Evolutionary conservation across 2,888 invertebrate species (phyloP).

Genomic region (Eupithecia centaureata): DNA sequence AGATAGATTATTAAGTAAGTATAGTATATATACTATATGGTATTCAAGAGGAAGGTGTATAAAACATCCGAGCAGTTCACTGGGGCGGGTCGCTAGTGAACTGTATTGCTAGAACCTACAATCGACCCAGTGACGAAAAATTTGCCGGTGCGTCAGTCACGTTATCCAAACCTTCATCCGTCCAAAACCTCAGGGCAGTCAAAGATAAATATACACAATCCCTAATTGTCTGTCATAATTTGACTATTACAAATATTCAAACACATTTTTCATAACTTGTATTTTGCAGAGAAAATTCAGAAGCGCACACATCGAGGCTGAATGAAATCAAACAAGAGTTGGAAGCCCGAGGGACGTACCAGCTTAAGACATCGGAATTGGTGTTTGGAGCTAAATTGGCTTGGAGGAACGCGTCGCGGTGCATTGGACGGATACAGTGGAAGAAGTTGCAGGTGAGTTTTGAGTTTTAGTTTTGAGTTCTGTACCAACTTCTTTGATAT

Average conservation of each 20-base stretch:
- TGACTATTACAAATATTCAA: neutral
- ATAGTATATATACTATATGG: too few relatives aligned
- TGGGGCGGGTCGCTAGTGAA: too few relatives aligned
- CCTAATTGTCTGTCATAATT: neutral
- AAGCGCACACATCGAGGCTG: constrained; percentile 90
- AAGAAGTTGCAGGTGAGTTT: constrained; percentile 93
- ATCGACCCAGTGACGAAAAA: neutral
- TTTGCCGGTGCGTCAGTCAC: too few relatives aligned
- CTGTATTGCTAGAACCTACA: neutral
- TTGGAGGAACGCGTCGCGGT: constrained; percentile 96
- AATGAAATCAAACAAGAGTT: constrained; percentile 91
- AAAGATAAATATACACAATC: neutral
- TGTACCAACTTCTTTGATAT: neutral
- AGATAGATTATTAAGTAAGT: too few relatives aligned
- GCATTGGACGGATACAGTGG: constrained; percentile 98
- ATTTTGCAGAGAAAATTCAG: constrained; percentile 87
- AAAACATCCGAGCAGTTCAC: too few relatives aligned
- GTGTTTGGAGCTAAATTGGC: constrained; percentile 97
- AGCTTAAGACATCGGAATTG: constrained; percentile 94
- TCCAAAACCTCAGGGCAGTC: neutral
- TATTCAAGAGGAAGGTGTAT: too few relatives aligned
- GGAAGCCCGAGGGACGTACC: constrained; percentile 90
- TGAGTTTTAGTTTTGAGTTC: neutral
- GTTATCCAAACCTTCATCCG: too few relatives aligned
- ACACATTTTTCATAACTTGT: neutral